phyloP scores from a whole-genome alignment of 2,888 invertebrate genomes.

The Apamea sordens region DNA sequence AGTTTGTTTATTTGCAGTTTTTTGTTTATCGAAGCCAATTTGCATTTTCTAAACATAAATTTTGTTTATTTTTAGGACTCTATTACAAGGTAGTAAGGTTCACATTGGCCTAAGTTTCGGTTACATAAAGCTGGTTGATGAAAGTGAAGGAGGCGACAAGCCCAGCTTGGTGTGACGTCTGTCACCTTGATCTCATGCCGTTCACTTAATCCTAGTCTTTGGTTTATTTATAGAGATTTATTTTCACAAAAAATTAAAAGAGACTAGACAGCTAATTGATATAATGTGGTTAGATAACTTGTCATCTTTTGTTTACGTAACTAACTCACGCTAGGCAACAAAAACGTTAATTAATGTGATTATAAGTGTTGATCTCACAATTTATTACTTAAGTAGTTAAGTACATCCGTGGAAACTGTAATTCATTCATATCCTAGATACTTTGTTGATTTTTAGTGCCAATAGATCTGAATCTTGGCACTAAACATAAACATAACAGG shows the following conservation, averaged over 20 bases:
- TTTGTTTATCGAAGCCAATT: slow-evolving; percentile 41
- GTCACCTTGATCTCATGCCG: slow-evolving; percentile 66
- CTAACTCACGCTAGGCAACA: slow-evolving; percentile 10
- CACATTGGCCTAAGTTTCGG: slow-evolving; percentile 25
- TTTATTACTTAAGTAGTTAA: slow-evolving; percentile 19
- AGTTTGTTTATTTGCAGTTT: slow-evolving; percentile 51
- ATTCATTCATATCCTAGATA: slow-evolving; percentile 2
- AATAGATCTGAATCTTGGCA: background rate
- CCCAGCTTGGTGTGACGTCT: slow-evolving; percentile 64
- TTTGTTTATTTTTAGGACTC: slow-evolving; percentile 5
- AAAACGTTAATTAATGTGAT: slow-evolving; percentile 44
- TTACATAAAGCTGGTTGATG: slow-evolving; percentile 57
- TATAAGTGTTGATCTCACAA: slow-evolving; percentile 35
- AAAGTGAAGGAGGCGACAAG: slow-evolving; percentile 64
- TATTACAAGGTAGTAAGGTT: slow-evolving; percentile 40
- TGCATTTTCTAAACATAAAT: slow-evolving; percentile 3
- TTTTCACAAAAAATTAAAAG: slow-evolving; percentile 17
- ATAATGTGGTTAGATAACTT: slow-evolving; percentile 42
- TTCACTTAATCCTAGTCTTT: slow-evolving; percentile 60
- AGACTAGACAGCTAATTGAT: slow-evolving; percentile 31
- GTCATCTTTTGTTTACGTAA: slow-evolving; percentile 28
- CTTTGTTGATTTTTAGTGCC: background rate
- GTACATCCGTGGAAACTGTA: slow-evolving; percentile 10
- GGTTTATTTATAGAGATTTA: slow-evolving; percentile 43
- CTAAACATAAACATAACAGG: background rate